These are phyloP conservation scores for Protophormia terraenovae DNA, from an alignment of 2,888 invertebrate species.

Conservation along the genomic window DNA sequence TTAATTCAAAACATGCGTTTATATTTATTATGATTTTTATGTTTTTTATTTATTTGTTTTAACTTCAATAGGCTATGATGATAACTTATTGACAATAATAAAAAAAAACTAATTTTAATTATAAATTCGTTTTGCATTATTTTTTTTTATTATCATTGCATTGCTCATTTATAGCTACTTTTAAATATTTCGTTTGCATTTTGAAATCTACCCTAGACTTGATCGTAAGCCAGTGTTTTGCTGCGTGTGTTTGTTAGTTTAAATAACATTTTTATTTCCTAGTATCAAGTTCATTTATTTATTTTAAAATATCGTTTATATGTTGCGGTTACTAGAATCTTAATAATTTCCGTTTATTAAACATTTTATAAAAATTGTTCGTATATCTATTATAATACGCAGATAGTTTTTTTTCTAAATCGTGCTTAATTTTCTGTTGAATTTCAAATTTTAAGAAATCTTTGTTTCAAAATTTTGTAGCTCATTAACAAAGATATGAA, in stretches of 20 bases:
- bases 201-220: neutral
- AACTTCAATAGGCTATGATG: neutral
- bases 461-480: neutral
- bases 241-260: neutral
- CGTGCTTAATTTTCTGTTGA: neutral
- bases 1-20: conserved; percentile 48
- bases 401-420: neutral
- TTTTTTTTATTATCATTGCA: conserved; percentile 17
- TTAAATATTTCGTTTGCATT: too few relatives aligned
- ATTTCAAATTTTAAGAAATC: neutral
- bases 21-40: neutral
- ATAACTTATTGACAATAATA: neutral
- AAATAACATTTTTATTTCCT: conserved; percentile 53
- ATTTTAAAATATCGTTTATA: neutral
- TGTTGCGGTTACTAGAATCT: conserved; percentile 8
- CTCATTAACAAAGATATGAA: neutral
- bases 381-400: neutral
- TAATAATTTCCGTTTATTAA: neutral
- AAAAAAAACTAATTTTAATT: conserved; percentile 7
- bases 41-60: neutral
- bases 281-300: conserved; percentile 38
- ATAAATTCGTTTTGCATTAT: conserved; percentile 10
- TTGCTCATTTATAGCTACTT: neutral
- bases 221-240: neutral
- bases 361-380: neutral